Evolutionary conservation across 30 jellyfish, hydroid and myxozoan species (phyloP), one percentile per base, ranked within the genome.

Genomic region (Hydractinia symbiolongicarpus): DNA sequence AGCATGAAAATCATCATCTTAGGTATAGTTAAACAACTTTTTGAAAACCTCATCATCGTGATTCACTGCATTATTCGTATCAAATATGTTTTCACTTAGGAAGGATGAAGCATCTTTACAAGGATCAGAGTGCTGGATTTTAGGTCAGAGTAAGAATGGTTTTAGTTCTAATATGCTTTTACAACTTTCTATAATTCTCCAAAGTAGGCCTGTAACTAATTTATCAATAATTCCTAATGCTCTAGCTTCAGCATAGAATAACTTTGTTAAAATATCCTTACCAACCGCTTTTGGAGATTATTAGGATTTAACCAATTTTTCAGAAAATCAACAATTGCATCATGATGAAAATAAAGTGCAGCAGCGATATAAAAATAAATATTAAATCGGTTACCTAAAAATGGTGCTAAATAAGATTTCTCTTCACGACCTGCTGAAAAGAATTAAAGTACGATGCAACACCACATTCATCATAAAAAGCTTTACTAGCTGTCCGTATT

Each of bases 1-100:
- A n/a, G n/a, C n/a, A n/a, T n/a, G 10, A 11, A 53, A 40, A 55
- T 85, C 91, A 53, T 21, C 82, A 85, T 85, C 94, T 9, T 57
- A 10, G 16, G 55, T 17, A 11, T 77, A 40, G 53, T 61, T 78
- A 44, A 85, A 82, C 21, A 77, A 82, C 50, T 54, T 67, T 6
- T 21, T 50, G 7, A 78, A 56, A 20, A 77, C 88, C 81, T 76
- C 62, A 60, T 81, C 69, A 10, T 57, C 15, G 5, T 67, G 53
- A 17, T 20, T 50, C 7, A 72, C 90, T n/a, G 73, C 81, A 53
- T 73, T 86, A 70, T 44, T 52, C n/a, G 30, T 57, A 21, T 6
- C 5, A 15, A 70, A 70, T 17, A 70, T 50, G 21, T 57, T 70
- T 76, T 57, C 73, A 62, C 9, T 5, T 13, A 50, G 84, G 14